A percentile compares a stretch with the other conserved stretches of the same genome.
These are phyloP conservation scores for Phaethon lepturus DNA, from an alignment of 2,113 vertebrate genomes.

Conservation along the genomic window DNA sequence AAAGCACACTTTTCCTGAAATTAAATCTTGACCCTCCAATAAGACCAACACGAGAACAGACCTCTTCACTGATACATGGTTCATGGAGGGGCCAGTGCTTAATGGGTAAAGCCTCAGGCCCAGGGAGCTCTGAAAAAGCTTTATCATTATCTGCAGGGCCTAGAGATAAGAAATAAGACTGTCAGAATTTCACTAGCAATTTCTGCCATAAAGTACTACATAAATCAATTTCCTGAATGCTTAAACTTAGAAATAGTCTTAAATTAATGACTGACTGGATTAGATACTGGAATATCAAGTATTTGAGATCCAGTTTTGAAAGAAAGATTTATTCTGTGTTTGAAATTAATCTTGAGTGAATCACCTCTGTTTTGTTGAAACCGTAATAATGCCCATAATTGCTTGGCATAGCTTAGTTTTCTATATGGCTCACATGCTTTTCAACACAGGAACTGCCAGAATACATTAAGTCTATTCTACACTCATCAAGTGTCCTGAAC, in stretches of 20 bases:
- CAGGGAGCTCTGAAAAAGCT: background rate
- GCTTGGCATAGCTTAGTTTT: background rate
- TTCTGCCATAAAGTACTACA: background rate
- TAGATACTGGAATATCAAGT: background rate
- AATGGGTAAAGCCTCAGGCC: background rate
- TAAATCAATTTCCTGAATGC: background rate
- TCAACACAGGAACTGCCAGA: background rate
- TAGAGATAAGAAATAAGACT: background rate
- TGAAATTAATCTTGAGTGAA: background rate
- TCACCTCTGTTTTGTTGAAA: background rate
- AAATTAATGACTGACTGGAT: background rate
- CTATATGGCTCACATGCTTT: background rate
- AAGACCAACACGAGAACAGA: background rate
- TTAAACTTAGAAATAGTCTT: background rate
- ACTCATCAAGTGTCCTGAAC: background rate
- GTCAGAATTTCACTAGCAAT: background rate
- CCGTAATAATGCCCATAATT: background rate
- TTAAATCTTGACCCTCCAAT: constrained; percentile 3
- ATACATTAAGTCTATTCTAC: background rate
- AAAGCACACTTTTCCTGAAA: background rate
- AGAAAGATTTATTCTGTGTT: background rate
- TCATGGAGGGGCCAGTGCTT: background rate
- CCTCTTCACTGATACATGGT: rapidly evolving
- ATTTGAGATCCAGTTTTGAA: background rate
- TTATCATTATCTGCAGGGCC: background rate